phyloP scores from a whole-genome alignment of 2,113 vertebrate species.

The Cyphomyrus discorhynchus region DNA sequence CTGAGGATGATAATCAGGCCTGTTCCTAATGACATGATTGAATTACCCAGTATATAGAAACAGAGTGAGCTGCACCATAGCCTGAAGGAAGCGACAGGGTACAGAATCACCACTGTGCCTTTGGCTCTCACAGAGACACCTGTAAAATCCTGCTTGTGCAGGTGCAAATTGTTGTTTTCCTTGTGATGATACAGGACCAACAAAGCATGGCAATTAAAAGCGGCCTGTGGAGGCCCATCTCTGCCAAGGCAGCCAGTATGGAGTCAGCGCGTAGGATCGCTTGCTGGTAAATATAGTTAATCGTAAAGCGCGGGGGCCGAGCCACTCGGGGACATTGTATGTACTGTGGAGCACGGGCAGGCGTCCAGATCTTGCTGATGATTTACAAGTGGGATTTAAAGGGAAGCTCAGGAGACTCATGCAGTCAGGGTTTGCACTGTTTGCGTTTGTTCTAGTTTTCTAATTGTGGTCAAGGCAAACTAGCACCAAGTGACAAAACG shows the following conservation, averaged over 20 bases:
- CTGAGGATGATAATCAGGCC: not conserved
- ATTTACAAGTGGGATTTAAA: not conserved
- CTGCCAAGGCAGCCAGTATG: not conserved
- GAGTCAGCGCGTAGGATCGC: not conserved
- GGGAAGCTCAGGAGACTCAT: not conserved
- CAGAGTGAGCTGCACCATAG: not conserved
- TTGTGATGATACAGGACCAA: not conserved
- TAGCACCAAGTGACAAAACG: not conserved
- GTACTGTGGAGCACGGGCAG: not conserved
- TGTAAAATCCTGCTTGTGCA: not conserved
- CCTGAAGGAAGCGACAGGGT: not conserved
- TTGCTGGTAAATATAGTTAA: not conserved
- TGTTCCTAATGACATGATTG: not conserved
- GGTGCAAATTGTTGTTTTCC: not conserved
- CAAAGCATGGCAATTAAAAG: not conserved
- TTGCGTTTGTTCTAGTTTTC: not conserved
- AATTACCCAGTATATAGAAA: not conserved
- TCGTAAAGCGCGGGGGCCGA: not conserved
- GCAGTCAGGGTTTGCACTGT: not conserved
- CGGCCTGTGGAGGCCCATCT: not conserved
- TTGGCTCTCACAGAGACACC: not conserved
- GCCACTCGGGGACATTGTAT: not conserved
- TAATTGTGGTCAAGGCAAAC: not conserved
- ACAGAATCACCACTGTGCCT: not conserved
- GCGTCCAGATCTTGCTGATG: not conserved